phyloP scores from a whole-genome alignment of 2,888 invertebrate species.

The Cynaeus angustus region DNA sequence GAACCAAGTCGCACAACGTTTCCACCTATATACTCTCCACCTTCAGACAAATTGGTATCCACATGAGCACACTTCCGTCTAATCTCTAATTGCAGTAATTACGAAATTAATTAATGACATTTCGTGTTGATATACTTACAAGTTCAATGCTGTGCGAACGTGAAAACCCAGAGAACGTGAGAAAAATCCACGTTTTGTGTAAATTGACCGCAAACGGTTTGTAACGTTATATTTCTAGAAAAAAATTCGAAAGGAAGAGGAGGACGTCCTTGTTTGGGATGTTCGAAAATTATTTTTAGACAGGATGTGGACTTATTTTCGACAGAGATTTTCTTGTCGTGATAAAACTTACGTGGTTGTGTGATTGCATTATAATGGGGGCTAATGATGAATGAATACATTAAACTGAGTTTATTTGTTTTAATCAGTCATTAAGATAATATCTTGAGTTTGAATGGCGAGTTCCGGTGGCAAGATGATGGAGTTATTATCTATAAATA shows the following conservation, averaged over 20 bases:
- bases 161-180: conserved; percentile 3
- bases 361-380: not conserved
- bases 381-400: not conserved
- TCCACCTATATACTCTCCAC: too few species aligned
- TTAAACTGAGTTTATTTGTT: not conserved
- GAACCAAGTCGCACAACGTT: too few species aligned
- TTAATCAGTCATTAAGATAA: not conserved
- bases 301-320: not conserved
- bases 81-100: too few species aligned
- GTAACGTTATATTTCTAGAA: not conserved
- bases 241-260: not conserved
- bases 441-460: not conserved
- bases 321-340: not conserved
- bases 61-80: not conserved
- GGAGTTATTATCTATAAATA: too few species aligned
- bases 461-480: not conserved
- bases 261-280: not conserved
- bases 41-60: not conserved
- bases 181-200: not conserved
- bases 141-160: conserved; percentile 10
- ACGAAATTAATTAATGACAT: too few species aligned
- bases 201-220: conserved; percentile 8
- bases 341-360: not conserved
- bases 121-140: not conserved
- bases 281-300: not conserved